These are phyloP conservation scores for Arizona elegans DNA, from an alignment of 2,113 vertebrate genomes.

Conservation along the genomic window DNA sequence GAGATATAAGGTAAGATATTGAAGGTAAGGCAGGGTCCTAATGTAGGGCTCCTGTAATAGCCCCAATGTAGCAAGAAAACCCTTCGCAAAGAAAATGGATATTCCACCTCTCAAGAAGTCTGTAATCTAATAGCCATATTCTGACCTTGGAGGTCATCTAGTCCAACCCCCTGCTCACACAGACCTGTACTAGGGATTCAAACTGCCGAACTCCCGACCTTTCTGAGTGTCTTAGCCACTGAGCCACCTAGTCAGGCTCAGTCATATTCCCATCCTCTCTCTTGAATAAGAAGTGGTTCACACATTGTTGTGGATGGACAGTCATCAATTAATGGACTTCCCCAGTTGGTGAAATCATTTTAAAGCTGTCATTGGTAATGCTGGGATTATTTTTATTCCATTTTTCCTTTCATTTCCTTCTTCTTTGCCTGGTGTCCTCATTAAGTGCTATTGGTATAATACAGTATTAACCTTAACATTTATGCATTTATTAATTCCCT, in stretches of 20 bases:
- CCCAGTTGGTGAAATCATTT: neutral
- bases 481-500: neutral
- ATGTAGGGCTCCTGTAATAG: neutral
- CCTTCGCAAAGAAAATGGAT: neutral
- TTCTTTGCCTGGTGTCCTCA: neutral
- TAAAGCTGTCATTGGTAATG: neutral
- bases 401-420: neutral
- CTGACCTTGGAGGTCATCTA: no score
- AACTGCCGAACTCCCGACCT: no score
- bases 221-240: no score
- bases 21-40: neutral
- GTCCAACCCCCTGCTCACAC: no score
- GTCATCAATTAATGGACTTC: neutral
- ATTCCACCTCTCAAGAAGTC: neutral
- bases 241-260: neutral
- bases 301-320: neutral
- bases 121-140: neutral
- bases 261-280: neutral
- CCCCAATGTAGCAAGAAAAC: neutral
- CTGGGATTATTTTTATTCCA: neutral
- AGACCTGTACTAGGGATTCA: no score
- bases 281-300: neutral
- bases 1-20: neutral
- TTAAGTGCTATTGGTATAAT: neutral
- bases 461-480: neutral